These are phyloP conservation scores for Cyphomyrus plagiostoma DNA, from an alignment of 2,113 vertebrate species.

Conservation along the genomic window DNA sequence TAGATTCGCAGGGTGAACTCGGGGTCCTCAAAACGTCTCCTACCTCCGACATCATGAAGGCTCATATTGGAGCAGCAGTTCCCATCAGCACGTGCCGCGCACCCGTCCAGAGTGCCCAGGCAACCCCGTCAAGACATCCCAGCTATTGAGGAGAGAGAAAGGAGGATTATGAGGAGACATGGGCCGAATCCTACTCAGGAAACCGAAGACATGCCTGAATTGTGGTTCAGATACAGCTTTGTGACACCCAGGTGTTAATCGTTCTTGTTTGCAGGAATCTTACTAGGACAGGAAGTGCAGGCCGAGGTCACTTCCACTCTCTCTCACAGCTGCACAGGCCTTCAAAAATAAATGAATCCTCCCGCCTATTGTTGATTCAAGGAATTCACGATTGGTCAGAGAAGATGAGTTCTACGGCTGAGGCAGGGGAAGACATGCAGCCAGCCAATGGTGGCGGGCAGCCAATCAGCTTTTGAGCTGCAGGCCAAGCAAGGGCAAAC, in stretches of 20 bases:
- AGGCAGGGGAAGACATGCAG: background rate
- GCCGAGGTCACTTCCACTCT: background rate
- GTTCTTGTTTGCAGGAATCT: background rate
- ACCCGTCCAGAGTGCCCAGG: constrained; percentile 48
- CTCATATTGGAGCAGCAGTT: constrained; percentile 84
- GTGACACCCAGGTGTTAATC: background rate
- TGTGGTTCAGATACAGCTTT: background rate
- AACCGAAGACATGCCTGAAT: background rate
- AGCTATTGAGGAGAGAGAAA: constrained; percentile 50
- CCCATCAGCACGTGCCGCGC: constrained; percentile 71
- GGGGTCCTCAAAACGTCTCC: constrained; percentile 88
- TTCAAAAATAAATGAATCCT: background rate
- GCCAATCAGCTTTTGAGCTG: background rate
- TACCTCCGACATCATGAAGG: constrained; percentile 87
- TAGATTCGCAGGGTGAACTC: constrained; percentile 85
- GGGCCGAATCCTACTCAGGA: background rate
- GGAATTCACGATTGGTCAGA: background rate
- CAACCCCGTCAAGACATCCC: constrained; percentile 66
- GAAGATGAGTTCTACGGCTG: background rate
- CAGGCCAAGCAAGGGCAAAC: background rate
- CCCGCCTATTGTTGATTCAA: background rate
- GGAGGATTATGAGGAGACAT: background rate
- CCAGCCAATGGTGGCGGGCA: background rate
- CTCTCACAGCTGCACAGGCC: background rate
- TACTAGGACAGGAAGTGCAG: background rate